phyloP scores from a whole-genome alignment of 2,113 vertebrate species.

The Sinosuthora webbiana region DNA sequence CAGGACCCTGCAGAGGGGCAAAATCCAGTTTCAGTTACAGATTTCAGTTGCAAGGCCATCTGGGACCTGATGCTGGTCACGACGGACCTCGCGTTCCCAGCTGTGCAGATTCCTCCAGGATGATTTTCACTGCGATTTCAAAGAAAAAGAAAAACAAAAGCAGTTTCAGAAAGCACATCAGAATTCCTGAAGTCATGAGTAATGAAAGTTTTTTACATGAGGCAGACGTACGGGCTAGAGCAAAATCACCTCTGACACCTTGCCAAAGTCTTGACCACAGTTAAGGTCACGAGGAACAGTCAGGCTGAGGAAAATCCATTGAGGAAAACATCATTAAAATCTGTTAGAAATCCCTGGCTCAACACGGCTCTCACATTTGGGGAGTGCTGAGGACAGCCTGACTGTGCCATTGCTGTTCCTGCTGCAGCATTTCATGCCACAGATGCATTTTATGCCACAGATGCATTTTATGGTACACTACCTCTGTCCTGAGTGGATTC shows the following conservation, averaged over 20 bases:
- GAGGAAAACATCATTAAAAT: neutral
- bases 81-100: neutral
- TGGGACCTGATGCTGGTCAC: accelerated
- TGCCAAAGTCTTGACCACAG: neutral
- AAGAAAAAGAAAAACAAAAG: accelerated
- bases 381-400: neutral
- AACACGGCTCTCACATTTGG: accelerated
- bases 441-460: neutral
- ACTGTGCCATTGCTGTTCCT: accelerated
- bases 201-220: neutral
- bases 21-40: neutral
- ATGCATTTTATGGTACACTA: accelerated
- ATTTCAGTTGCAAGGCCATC: accelerated
- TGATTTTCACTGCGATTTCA: neutral
- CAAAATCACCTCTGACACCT: neutral
- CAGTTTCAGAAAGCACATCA: neutral
- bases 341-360: neutral
- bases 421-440: neutral
- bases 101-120: neutral
- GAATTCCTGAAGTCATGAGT: neutral
- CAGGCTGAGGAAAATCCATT: neutral
- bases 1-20: neutral
- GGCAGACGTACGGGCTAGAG: neutral
- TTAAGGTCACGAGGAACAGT: neutral
- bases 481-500: neutral